Base-by-base conservation (phyloP, 2,113 vertebrate species). In the Amblyopsis rosae region DNA sequence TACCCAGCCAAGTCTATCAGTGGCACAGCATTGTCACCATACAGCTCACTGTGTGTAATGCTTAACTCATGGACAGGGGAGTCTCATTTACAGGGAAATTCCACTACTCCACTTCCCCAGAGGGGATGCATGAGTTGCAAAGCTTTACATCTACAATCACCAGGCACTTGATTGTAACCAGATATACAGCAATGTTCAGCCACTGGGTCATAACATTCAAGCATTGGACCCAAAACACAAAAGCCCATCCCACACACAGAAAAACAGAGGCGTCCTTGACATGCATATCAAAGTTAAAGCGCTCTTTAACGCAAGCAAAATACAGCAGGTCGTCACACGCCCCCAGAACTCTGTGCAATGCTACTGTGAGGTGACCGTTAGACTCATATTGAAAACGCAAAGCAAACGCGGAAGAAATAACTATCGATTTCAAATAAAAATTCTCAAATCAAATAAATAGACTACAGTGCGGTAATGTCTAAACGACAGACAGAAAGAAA, bases 161-260 rank as follows among this genome's bases (percentile, higher is more conserved):
- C 82, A 93, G 92, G 92, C 92, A 93, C 92, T 93, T 93, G 84
- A 88, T 90, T 88, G 80, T 75, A 88, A 90, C 83, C 70, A 65
- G 77, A 85, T 70, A 67, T 85, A 87, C 78, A 88, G 86, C 72
- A 79, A 83, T 65, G 68, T 84, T 65, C 71, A 75, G 84, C 83
- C 82, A 81, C 73, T 76, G 75, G 80, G 76, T 82, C 77, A 12
- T 19, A 80, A 77, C 83, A 67, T 59, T 70, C 76, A 41, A 41
- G 35, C 7, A 67, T 79, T 80, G 79, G 70, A 80, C 77, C 77
- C 77, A 35, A 45, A 55, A 19, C 62, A 8, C 26, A 79, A 78
- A 59, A 72, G 72, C 60, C 58, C 11, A 67, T 50, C 55, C 62
- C 76, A 66, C 63, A 51, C 62, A 76, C 78, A 75, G 4, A 12